Conservation (phyloP, 2,888 invertebrate genomes). For the Azorinus chamasolen region DNA sequence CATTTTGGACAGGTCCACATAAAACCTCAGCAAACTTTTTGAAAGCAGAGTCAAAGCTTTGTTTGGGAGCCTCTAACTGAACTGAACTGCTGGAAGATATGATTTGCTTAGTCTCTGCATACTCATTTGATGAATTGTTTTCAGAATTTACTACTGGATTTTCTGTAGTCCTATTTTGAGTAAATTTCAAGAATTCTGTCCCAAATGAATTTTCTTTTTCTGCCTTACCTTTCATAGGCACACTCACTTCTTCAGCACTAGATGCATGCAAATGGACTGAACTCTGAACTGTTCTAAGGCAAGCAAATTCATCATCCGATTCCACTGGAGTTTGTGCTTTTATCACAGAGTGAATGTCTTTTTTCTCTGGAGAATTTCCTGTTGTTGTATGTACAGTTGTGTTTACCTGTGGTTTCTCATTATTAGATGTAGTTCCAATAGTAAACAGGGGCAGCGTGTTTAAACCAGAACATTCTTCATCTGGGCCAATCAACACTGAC, state of each 20-base stretch:
- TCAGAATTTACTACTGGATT: constrained; percentile 1
- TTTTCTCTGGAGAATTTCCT: too few species aligned
- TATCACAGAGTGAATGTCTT: neutral
- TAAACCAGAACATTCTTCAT: constrained; percentile 46
- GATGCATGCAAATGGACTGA: too few species aligned
- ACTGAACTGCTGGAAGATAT: too few species aligned
- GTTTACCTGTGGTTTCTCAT: too few species aligned
- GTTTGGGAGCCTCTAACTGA: too few species aligned
- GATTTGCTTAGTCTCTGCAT: neutral
- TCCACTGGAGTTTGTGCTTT: constrained; percentile 13
- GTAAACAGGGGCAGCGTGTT: constrained; percentile 1
- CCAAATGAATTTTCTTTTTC: constrained; percentile 22
- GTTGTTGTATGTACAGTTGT: too few species aligned
- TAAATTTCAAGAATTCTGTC: constrained; percentile 42
- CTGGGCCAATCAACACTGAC: constrained; percentile 38
- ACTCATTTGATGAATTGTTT: neutral
- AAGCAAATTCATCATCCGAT: constrained; percentile 46
- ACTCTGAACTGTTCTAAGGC: constrained; percentile 4
- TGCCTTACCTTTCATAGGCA: neutral
- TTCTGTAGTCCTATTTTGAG: neutral
- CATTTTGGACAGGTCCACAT: neutral
- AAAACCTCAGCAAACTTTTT: constrained; percentile 13
- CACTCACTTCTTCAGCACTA: neutral
- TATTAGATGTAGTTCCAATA: too few species aligned
- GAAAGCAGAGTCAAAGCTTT: constrained; percentile 25